Base-by-base conservation (phyloP, 2,113 vertebrate species). In the Stigmatopora argus region DNA sequence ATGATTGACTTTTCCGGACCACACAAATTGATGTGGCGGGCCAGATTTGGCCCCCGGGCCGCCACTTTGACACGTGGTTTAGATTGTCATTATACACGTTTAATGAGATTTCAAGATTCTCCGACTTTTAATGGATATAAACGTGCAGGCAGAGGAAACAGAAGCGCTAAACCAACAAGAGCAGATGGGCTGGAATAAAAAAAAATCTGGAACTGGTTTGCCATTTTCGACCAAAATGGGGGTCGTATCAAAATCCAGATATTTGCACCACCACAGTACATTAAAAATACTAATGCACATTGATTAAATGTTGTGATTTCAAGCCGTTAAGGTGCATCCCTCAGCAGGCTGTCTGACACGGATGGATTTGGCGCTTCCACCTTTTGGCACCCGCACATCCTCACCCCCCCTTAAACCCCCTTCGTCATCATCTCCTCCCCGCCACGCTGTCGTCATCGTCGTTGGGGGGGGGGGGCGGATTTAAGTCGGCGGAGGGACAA, bases 401-500 rank as follows among this genome's bases (percentile, higher is more conserved):
- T n/a, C 59, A 1, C 38, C n/a, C 18, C 17, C 18, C 31, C 9
- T 14, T 15, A 3, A 5, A 0, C 3, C 10, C 41, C 5, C 44
- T 4, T 41, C 35, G n/a, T 15, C 41, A 8, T 18, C 44, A 14
- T 23, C 21, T 6, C 15, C 62, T 49, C 47, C 46, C 18, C 46
- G 8, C 46, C 45, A n/a, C 59, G 23, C 38, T 59, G 53, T 70
- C 59, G 11, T 59, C 38, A 35, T 41, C 38, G 26, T 31, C 26
- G 26, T 31, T 31, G 26, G 3, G 3, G 26, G 26, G 26, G 9
- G 11, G 26, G 62, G 8, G 19, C 31, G 58, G 63, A 72, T 51
- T 66, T 44, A 58, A 64, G 35, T 31, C 64, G 1, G 66, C n/a
- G n/a, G 23, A 68, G 51, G 62, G 34, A 55, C 51, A 80, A 85